Percentiles rank a stretch among this genome's conserved stretches.
Evolutionary conservation across 2,797 vertebrate species (phyloP).

Genomic region (Pagetopsis macropterus): DNA sequence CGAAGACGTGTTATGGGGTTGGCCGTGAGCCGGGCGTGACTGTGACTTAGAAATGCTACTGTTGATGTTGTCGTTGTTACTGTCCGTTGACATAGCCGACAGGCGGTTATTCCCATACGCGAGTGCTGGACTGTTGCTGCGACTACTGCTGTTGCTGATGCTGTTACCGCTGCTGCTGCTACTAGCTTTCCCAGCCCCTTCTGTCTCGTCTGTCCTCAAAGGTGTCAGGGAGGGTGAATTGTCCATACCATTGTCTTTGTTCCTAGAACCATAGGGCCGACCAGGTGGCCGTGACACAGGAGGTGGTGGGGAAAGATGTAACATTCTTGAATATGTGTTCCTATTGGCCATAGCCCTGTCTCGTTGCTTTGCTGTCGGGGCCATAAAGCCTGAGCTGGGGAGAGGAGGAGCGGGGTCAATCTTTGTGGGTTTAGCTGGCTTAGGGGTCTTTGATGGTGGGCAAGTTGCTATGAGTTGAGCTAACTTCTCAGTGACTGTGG

Average conservation of each 20-base stretch:
- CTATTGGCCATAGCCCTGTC: conserved; percentile 85
- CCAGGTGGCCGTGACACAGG: conserved; percentile 86
- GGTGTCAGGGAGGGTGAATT: conserved; percentile 59
- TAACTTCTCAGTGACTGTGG: conserved; percentile 94
- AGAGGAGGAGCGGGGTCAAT: conserved; percentile 68
- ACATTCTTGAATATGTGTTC: conserved; percentile 83
- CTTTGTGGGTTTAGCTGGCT: conserved; percentile 86
- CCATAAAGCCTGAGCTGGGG: conserved; percentile 82
- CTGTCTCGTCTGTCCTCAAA: conserved; percentile 78
- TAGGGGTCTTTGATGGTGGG: conserved; percentile 95
- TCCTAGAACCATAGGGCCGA: conserved; percentile 85
- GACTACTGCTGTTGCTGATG: conserved; percentile 65
- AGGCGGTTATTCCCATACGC: conserved; percentile 72
- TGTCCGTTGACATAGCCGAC: conserved; percentile 69
- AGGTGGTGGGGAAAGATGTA: conserved; percentile 81
- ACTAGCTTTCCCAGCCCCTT: conserved; percentile 73
- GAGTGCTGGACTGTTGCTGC: conserved; percentile 78
- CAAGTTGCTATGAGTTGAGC: conserved; percentile 97
- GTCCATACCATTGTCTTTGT: conserved; percentile 81
- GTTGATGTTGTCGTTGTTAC: conserved; percentile 68
- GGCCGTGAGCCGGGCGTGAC: conserved; percentile 73
- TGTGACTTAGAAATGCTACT: conserved; percentile 76
- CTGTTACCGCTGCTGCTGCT: conserved; percentile 55
- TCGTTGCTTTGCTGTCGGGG: conserved; percentile 84
- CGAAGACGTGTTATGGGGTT: conserved; percentile 64